phyloP scores from a whole-genome alignment of 2,888 invertebrate genomes.

The Diarsia rubi region DNA sequence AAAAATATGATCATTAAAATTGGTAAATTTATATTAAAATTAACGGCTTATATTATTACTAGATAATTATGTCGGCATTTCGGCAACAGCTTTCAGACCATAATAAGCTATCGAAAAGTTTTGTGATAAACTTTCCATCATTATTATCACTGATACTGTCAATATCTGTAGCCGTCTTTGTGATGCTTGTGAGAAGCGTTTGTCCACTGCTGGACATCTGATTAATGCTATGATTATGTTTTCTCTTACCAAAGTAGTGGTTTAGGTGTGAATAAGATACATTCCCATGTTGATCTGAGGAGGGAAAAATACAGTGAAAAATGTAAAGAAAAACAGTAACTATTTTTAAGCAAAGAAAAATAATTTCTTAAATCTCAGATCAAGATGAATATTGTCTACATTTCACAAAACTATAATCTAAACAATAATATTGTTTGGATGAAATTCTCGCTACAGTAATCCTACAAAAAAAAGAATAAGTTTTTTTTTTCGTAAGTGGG shows the following conservation, averaged over 20 bases:
- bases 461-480: background rate
- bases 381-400: constrained; percentile 1
- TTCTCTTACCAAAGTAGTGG: constrained; percentile 61
- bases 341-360: background rate
- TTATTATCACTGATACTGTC: background rate
- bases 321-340: constrained; percentile 43
- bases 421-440: no score
- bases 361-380: background rate
- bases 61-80: no score
- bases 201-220: constrained; percentile 13
- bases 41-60: background rate
- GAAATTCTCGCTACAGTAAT: background rate
- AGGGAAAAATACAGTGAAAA: constrained; percentile 63
- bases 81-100: background rate
- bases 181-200: constrained; percentile 1
- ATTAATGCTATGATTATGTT: constrained; percentile 17
- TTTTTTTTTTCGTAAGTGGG: constrained; percentile 7
- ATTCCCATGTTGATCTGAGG: constrained; percentile 63
- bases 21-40: background rate
- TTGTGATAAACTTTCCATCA: background rate
- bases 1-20: background rate
- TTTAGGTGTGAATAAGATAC: constrained; percentile 61
- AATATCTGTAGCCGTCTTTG: background rate
- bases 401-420: background rate
- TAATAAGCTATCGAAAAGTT: background rate